Percentiles rank a stretch among this genome's conserved stretches.
Evolutionary conservation across 2,888 invertebrate genomes (phyloP).

Genomic region (Timema cristinae): DNA sequence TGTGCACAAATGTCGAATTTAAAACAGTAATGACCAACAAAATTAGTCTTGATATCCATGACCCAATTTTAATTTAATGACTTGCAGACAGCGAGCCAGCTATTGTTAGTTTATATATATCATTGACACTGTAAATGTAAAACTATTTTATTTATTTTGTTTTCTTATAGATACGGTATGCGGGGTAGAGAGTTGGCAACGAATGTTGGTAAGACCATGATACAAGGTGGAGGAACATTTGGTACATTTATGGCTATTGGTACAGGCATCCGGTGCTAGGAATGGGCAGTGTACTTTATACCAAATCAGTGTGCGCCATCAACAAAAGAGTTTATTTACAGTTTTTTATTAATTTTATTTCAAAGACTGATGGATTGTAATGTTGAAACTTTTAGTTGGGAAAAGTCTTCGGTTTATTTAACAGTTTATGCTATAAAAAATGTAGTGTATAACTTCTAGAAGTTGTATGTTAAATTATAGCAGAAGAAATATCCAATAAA

Average conservation of each 20-base stretch:
- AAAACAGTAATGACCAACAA: neutral
- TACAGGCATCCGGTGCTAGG: constrained; percentile 75
- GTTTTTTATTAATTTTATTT: no score
- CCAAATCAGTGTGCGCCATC: no score
- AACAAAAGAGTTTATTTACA: no score
- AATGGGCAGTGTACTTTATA: constrained; percentile 18
- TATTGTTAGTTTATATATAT: neutral
- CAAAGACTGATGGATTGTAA: no score
- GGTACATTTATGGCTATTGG: constrained; percentile 96
- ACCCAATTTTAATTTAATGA: neutral
- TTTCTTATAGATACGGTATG: constrained; percentile 72
- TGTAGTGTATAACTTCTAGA: no score
- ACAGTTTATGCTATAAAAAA: no score
- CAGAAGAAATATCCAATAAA: no score
- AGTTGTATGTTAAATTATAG: no score
- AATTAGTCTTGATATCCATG: neutral
- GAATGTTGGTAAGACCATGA: constrained; percentile 93
- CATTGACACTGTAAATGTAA: neutral
- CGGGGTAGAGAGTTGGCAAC: constrained; percentile 88
- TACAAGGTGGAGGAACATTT: constrained; percentile 96
- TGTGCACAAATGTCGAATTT: no score
- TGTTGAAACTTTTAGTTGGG: no score
- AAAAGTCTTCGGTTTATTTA: no score
- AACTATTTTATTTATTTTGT: no score
- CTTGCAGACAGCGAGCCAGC: neutral